Conservation (phyloP, 1,140 invertebrate species). For the Oryzaephilus surinamensis region DNA sequence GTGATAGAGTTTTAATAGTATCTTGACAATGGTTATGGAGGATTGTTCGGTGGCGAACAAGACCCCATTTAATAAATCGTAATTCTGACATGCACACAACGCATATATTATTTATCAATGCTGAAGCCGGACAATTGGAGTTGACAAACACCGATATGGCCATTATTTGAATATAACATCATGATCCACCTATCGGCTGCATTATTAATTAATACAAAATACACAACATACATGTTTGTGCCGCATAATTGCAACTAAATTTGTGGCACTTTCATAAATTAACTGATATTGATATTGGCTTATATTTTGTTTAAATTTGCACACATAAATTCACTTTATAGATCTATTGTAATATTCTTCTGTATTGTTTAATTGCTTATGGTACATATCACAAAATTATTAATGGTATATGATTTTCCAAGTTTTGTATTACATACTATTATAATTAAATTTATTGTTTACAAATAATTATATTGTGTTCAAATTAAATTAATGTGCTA, state of each 20-base stretch:
- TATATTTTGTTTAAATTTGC: slow-evolving; percentile 33
- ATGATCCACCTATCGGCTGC: slow-evolving; percentile 28
- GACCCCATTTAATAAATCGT: slow-evolving; percentile 25
- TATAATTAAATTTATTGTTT: too few species aligned
- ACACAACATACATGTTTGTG: slow-evolving; percentile 30
- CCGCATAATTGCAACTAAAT: slow-evolving; percentile 31
- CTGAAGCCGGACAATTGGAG: slow-evolving; percentile 23
- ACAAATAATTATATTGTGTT: too few species aligned
- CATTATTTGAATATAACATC: slow-evolving; percentile 30
- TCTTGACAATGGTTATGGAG: slow-evolving; percentile 12
- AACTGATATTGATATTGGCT: slow-evolving; percentile 32
- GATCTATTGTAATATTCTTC: slow-evolving; percentile 12
- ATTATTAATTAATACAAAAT: slow-evolving; percentile 34
- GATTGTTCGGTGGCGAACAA: slow-evolving; percentile 18
- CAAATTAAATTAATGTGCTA: too few species aligned
- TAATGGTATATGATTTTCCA: slow-evolving; percentile 13
- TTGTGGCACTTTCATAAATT: slow-evolving; percentile 33
- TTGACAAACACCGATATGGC: slow-evolving; percentile 28
- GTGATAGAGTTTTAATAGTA: too few species aligned
- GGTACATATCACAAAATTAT: slow-evolving; percentile 13
- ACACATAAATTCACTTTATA: slow-evolving; percentile 25
- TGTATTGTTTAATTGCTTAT: slow-evolving; percentile 11
- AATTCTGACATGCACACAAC: slow-evolving; percentile 25
- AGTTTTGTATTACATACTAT: slow-evolving; percentile 10
- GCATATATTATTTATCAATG: slow-evolving; percentile 27